Percentiles rank a stretch among this genome's conserved stretches.
phyloP scores from a whole-genome alignment of 1,140 invertebrate species.

The Caenorhabditis remanei region DNA sequence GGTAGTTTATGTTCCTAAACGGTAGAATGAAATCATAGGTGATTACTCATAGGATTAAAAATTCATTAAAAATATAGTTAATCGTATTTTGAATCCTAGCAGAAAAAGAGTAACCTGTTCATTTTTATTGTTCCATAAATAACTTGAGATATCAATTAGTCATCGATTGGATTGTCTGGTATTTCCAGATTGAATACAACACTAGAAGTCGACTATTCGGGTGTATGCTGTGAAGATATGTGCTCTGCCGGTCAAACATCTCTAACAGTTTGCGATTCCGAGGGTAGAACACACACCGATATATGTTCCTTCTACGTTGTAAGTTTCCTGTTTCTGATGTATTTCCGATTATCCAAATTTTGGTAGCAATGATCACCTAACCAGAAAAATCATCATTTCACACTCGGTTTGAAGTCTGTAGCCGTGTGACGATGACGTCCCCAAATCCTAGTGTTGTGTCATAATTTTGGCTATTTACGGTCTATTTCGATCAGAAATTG shows the following conservation, averaged over 20 bases:
- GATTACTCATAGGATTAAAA: no score
- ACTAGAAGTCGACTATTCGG: conserved; percentile 39
- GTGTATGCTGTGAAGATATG: conserved; percentile 48
- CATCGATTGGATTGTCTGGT: neutral
- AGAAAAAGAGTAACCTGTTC: no score
- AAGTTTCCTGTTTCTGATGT: conserved; percentile 18
- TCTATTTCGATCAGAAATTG: conserved; percentile 16
- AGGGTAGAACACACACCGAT: conserved; percentile 21
- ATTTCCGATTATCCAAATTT: neutral
- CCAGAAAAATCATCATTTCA: neutral
- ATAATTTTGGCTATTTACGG: neutral
- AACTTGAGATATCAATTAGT: no score
- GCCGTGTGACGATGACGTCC: neutral
- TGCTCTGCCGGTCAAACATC: conserved; percentile 32
- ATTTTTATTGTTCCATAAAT: no score
- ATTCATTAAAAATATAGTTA: no score
- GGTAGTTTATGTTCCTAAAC: no score
- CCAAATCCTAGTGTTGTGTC: neutral
- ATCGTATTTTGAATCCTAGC: no score
- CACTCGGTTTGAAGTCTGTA: conserved; percentile 5
- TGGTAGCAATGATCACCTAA: neutral
- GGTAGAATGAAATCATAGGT: no score
- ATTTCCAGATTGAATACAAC: conserved; percentile 29
- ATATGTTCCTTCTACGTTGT: conserved; percentile 57
- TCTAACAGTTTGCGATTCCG: conserved; percentile 43